A percentile compares a stretch with the other conserved stretches of the same genome.
Conservation (phyloP, 1,140 invertebrate genomes). For the Cecropterus lyciades region DNA sequence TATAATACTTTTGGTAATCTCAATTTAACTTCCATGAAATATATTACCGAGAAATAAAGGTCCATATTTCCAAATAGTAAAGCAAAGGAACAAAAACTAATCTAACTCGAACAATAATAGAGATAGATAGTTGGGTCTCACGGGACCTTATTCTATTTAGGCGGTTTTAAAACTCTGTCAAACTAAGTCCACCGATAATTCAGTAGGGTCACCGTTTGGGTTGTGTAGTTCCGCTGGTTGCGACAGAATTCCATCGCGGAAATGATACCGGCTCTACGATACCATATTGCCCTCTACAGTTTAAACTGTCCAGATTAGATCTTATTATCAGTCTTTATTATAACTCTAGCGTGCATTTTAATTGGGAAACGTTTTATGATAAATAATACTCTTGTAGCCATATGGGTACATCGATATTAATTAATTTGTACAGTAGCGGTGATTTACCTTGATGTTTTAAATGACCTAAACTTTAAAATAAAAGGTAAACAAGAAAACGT, state of each 20-base stretch:
- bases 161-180: conserved; percentile 67
- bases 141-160: conserved; percentile 64
- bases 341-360: too few species aligned
- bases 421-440: too few species aligned
- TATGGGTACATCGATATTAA: too few species aligned
- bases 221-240: conserved; percentile 26
- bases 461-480: too few species aligned
- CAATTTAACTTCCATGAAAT: conserved; percentile 9
- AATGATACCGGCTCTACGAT: conserved; percentile 24
- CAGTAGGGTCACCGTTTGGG: conserved; percentile 38
- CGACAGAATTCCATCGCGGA: conserved; percentile 43
- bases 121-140: conserved; percentile 66
- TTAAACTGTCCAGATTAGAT: conserved; percentile 32
- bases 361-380: too few species aligned
- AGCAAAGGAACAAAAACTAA: conserved; percentile 67
- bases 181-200: conserved; percentile 60
- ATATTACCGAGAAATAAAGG: conserved; percentile 24
- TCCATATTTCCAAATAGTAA: conserved; percentile 68
- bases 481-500: too few species aligned
- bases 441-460: too few species aligned
- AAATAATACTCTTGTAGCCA: too few species aligned
- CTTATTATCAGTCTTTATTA: too few species aligned
- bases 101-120: conserved; percentile 72
- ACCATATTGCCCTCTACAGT: conserved; percentile 42
- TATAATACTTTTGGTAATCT: too few species aligned